A percentile compares a stretch with the other conserved stretches of the same genome.
phyloP scores from a whole-genome alignment of 1,140 invertebrate species.

The Theocolax elegans region DNA sequence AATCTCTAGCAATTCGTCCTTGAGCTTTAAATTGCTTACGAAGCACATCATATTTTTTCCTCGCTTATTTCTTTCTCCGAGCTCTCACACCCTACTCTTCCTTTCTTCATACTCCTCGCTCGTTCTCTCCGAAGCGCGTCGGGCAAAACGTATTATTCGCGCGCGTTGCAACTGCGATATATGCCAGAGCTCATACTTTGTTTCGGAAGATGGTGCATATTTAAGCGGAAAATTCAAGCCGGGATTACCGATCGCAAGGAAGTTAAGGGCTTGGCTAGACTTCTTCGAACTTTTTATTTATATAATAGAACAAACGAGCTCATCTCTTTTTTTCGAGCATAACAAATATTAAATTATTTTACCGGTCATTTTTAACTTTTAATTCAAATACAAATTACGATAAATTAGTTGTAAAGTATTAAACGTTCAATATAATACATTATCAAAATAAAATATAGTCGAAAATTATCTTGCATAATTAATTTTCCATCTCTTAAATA shows the following conservation, averaged over 20 bases:
- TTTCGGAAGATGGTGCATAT: constrained; percentile 25
- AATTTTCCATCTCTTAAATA: too few species aligned
- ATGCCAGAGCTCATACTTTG: constrained; percentile 17
- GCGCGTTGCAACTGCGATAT: constrained; percentile 25
- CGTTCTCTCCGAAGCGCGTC: not conserved
- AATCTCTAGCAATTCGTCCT: constrained; percentile 35
- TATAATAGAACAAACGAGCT: not conserved
- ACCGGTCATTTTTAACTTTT: too few species aligned
- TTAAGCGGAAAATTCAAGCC: constrained; percentile 8
- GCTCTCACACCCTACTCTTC: not conserved
- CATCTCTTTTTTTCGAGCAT: not conserved
- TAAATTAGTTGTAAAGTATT: too few species aligned
- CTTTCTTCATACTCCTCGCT: not conserved
- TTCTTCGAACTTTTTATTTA: not conserved
- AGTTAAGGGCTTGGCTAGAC: too few species aligned
- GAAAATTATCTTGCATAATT: too few species aligned
- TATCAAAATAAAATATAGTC: too few species aligned
- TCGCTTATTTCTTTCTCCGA: constrained; percentile 2
- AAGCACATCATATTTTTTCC: constrained; percentile 38
- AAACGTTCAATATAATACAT: too few species aligned
- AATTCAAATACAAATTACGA: too few species aligned
- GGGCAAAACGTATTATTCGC: constrained; percentile 26
- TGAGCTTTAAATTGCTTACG: constrained; percentile 40
- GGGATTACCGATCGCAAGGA: constrained; percentile 19
- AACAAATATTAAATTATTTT: too few species aligned